Percentiles rank a stretch among this genome's conserved stretches.
Conservation (phyloP, 2,888 invertebrate species). For the Eristalinus sepulchralis region DNA sequence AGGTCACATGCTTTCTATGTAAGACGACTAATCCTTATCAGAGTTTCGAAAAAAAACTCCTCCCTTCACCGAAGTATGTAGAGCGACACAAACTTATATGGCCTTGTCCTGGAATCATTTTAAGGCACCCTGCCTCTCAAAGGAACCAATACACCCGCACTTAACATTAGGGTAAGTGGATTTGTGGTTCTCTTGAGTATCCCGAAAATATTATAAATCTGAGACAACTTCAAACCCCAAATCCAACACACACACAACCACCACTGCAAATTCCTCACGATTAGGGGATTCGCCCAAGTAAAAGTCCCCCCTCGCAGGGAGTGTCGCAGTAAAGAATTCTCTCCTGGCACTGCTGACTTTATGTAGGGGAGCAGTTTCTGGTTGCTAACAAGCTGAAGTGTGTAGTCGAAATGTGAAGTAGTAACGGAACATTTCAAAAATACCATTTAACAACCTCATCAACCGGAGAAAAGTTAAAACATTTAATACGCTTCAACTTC, state of each 20-base stretch:
- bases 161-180: conserved; percentile 58
- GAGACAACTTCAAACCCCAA: neutral
- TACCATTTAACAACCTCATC: conserved; percentile 56
- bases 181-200: conserved; percentile 48
- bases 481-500: conserved; percentile 30
- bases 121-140: neutral
- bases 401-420: conserved; percentile 20
- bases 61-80: neutral
- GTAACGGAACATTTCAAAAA: conserved; percentile 34
- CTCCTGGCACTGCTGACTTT: neutral
- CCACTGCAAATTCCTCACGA: neutral
- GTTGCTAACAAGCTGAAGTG: conserved; percentile 38
- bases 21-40: neutral
- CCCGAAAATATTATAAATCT: conserved; percentile 23
- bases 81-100: neutral
- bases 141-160: conserved; percentile 50
- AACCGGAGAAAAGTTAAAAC: conserved; percentile 49
- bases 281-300: neutral
- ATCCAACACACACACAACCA: neutral
- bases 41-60: neutral
- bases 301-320: neutral
- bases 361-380: neutral
- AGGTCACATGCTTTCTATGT: neutral
- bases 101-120: neutral
- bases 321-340: neutral